These are phyloP conservation scores for Dunckerocampus dactyliophorus DNA, from an alignment of 2,113 vertebrate genomes.

Conservation along the genomic window DNA sequence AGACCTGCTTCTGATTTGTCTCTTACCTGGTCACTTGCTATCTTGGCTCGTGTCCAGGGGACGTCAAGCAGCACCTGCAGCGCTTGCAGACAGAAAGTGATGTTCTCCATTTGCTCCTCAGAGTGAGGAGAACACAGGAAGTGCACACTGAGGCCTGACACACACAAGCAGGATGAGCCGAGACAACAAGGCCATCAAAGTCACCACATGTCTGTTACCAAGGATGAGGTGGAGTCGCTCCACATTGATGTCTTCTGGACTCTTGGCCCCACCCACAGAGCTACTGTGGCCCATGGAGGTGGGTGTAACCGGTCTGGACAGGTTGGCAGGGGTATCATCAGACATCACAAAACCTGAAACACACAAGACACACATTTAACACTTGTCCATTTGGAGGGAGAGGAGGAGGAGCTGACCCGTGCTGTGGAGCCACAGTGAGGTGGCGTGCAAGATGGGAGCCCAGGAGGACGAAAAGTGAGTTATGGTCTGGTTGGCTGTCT, in stretches of 20 bases:
- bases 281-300: constrained; percentile 86
- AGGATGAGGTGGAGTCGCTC: constrained; percentile 88
- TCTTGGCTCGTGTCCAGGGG: constrained; percentile 84
- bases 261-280: constrained; percentile 74
- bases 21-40: constrained; percentile 88
- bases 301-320: constrained; percentile 91
- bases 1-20: neutral
- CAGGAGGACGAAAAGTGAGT: constrained; percentile 83
- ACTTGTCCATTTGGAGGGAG: neutral
- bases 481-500: constrained; percentile 81
- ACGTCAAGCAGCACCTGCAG: constrained; percentile 82
- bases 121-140: constrained; percentile 89
- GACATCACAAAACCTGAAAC: constrained; percentile 71
- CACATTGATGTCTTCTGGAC: constrained; percentile 84
- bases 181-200: neutral
- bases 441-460: constrained; percentile 86
- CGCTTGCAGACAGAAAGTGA: constrained; percentile 82
- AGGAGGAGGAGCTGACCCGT: constrained; percentile 60
- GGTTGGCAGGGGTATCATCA: constrained; percentile 79
- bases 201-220: constrained; percentile 61
- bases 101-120: constrained; percentile 86
- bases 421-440: constrained; percentile 88
- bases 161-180: neutral
- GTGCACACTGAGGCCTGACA: constrained; percentile 86
- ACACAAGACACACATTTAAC: no score